Base-by-base conservation (phyloP, 2,113 vertebrate species). In the Mola mola region DNA sequence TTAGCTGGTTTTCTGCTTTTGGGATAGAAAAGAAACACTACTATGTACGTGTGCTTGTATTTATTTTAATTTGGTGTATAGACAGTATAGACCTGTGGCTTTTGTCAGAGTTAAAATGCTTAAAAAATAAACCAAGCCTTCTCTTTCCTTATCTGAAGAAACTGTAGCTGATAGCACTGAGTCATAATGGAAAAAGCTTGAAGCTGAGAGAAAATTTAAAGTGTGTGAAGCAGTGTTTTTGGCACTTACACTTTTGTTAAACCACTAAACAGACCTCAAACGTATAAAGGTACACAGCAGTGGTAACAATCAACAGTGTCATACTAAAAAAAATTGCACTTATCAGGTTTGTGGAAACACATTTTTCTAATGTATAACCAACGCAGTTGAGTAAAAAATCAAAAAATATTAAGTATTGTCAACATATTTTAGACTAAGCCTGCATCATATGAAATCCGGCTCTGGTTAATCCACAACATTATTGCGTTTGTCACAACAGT, bases 391-490 rank as follows among this genome's bases (percentile, higher is more conserved):
- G 44, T 21, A 43, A 29, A 48, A 62, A 75, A 53, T 62, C 73
- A 75, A 83, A 63, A 49, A 65, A 41, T 63, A 49, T 59, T 69
- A 79, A 77, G 55, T 63, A 59, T 75, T 37, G 41, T 55, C 1
- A 1, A 42, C 34, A 64, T 67, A 51, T 75, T 75, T 61, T 34
- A 84, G 69, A 84, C 84, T 67, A 64, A 80, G 52, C 40, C 61
- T 26, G 20, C 33, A 36, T 47, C 3, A 3, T 44, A 37, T 65
- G 47, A 75, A 79, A 82, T 81, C 58, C 64, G 19, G 29, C 41
- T 75, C 41, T 37, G 48, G 42, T 72, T 87, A 80, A 87, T 87
- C 80, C 67, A 47, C 31, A 53, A 43, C 53, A 55, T 78, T 73
- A 65, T 41, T 83, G 48, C 53, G n/a, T n/a, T n/a, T n/a, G n/a